Evolutionary conservation across 2,113 vertebrate species (phyloP).

Genomic region (Buteo buteo): DNA sequence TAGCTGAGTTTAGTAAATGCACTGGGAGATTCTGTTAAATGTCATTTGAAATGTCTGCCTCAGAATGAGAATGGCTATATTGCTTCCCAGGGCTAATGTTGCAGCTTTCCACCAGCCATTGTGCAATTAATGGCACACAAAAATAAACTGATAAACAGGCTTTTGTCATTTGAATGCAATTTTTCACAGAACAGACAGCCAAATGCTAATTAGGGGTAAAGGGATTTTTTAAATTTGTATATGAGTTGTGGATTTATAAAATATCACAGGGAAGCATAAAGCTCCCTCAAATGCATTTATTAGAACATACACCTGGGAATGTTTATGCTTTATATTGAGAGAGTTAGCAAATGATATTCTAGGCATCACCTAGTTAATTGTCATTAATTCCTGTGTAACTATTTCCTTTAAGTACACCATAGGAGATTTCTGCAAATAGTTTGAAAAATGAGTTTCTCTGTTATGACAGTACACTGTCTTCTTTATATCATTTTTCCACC

Average conservation of each 20-base stretch:
- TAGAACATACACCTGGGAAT: background rate
- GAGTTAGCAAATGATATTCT: background rate
- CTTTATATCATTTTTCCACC: background rate
- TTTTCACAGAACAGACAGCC: background rate
- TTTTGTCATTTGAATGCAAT: background rate
- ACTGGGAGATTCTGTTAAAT: slow-evolving; percentile 22
- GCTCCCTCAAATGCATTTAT: background rate
- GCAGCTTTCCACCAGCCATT: background rate
- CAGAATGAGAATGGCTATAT: background rate
- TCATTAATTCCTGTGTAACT: background rate
- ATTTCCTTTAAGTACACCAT: background rate
- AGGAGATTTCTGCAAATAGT: slow-evolving; percentile 13
- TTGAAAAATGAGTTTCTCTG: background rate
- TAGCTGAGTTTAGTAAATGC: background rate
- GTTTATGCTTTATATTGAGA: background rate
- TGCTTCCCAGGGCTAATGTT: background rate
- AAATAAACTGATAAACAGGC: background rate
- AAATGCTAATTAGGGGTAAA: background rate
- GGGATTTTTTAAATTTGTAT: background rate
- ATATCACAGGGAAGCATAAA: background rate
- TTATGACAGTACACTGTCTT: background rate
- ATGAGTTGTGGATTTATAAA: background rate
- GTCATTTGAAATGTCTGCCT: slow-evolving; percentile 21
- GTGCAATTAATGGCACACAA: background rate
- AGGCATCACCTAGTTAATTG: background rate